Evolutionary conservation across 2,888 invertebrate genomes (phyloP).

Genomic region (Macrosiphum euphorbiae): DNA sequence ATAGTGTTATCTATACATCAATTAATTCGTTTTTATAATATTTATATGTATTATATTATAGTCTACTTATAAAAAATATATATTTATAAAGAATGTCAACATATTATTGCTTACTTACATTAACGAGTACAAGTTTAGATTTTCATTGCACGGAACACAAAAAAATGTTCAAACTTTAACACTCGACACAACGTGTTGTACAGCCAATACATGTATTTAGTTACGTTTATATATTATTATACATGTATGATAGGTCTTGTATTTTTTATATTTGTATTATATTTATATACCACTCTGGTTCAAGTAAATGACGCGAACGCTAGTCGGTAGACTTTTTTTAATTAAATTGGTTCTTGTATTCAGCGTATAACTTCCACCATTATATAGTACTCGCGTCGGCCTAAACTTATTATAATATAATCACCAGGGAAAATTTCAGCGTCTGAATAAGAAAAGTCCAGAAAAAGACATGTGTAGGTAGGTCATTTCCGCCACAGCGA

Average conservation of each 20-base stretch:
- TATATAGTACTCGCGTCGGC: background rate
- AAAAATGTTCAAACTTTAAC: background rate
- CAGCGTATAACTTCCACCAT: background rate
- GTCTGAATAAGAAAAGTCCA: too few species aligned
- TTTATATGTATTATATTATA: too few species aligned
- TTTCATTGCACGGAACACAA: background rate
- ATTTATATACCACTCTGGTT: background rate
- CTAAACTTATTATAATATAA: background rate
- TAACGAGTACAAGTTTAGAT: background rate
- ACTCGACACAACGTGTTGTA: background rate
- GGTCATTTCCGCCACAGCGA: too few species aligned
- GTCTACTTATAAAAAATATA: too few species aligned
- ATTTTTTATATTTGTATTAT: too few species aligned
- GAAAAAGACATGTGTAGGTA: too few species aligned
- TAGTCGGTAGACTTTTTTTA: background rate
- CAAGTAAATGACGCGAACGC: background rate
- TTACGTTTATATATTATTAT: too few species aligned
- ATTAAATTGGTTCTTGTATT: background rate
- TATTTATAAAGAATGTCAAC: too few species aligned
- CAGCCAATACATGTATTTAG: background rate
- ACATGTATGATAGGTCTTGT: too few species aligned
- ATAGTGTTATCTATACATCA: too few species aligned
- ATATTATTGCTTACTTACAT: too few species aligned
- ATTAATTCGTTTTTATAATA: too few species aligned
- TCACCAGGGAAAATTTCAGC: background rate